Evolutionary conservation across 92 coral and sea anemone genomes (phyloP).

Genomic region (Anthopleura xanthogrammica): DNA sequence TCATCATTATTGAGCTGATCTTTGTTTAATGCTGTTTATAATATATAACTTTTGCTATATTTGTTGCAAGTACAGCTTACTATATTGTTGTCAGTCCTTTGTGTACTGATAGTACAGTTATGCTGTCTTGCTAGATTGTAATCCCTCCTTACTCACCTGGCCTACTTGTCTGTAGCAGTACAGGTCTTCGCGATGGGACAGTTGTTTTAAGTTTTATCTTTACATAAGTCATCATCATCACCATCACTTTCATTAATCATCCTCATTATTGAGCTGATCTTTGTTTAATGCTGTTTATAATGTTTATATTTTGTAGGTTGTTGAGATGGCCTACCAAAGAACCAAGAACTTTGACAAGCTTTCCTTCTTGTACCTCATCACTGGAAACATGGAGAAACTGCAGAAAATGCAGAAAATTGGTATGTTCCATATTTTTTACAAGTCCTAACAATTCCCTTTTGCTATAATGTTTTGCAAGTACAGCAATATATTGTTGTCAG

Average conservation of each 20-base stretch:
- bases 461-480: not conserved
- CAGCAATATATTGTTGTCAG: not conserved
- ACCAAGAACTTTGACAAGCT: slow-evolving; percentile 98
- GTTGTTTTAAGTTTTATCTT: not conserved
- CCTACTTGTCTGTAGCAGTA: slow-evolving; percentile 16
- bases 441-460: not conserved
- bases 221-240: not conserved
- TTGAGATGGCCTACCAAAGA: slow-evolving; percentile 98
- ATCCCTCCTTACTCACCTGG: slow-evolving; percentile 26
- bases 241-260: not conserved
- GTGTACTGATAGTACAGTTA: slow-evolving; percentile 1
- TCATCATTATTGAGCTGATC: not conserved
- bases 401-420: slow-evolving; percentile 96
- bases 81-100: not conserved
- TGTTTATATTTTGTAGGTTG: slow-evolving; percentile 54
- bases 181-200: slow-evolving; percentile 25
- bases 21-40: not conserved
- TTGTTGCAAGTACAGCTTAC: slow-evolving; percentile 1
- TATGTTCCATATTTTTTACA: slow-evolving; percentile 17
- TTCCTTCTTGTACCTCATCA: slow-evolving; percentile 91
- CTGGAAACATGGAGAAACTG: slow-evolving; percentile 95
- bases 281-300: not conserved
- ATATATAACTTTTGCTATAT: not conserved
- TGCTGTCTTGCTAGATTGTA: slow-evolving; percentile 29
- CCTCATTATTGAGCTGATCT: not conserved